Evolutionary conservation across 2,888 invertebrate genomes (phyloP), one percentile per base, ranked within the genome.

Genomic region (Hydrotaea cyrtoneurina): DNA sequence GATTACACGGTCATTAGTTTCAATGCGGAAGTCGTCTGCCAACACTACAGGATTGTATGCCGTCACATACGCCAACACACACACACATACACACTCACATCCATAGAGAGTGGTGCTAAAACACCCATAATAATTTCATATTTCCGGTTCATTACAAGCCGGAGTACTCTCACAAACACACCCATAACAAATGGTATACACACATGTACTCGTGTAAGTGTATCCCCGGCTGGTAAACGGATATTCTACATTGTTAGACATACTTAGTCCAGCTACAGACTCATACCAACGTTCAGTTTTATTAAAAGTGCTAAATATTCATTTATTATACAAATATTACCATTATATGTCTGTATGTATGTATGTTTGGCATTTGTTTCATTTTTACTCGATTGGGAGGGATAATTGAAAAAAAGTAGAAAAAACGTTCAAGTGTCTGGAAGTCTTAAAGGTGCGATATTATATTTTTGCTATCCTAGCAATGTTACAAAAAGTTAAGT

Each of bases 241-340:
- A 55, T 80, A 55, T 26, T 55, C 39, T 46, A 7, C 73, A 8
- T 23, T 55, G 11, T 64, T 26, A 23, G 39, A 15, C 43, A 1
- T 39, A 10, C 43, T 55, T 59, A 23, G 26, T 26, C 11, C 5
- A 39, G 39, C 26, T 21, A 21, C 43, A 66, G 26, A 13, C 26
- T 59, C 10, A 21, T 59, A 10, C 15, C 23, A 2, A 50, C n/a
- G 50, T n/a, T 50, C n/a, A n/a, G 59, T 66, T 39, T 66, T 80
- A 76, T 71, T 80, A 71, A 55, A 62, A 75, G 39, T 62, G 39
- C 62, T 71, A 80, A 59, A 76, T 71, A 62, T 71, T 80, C 13
- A 76, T 72, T 80, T 71, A 76, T 80, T 76, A 57, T n/a, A 76
- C 66, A 72, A 76, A 59, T 76, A 72, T 72, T 59, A 75, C 13